Conservation (phyloP, 2,888 invertebrate species). For the Panzeria rudis region DNA sequence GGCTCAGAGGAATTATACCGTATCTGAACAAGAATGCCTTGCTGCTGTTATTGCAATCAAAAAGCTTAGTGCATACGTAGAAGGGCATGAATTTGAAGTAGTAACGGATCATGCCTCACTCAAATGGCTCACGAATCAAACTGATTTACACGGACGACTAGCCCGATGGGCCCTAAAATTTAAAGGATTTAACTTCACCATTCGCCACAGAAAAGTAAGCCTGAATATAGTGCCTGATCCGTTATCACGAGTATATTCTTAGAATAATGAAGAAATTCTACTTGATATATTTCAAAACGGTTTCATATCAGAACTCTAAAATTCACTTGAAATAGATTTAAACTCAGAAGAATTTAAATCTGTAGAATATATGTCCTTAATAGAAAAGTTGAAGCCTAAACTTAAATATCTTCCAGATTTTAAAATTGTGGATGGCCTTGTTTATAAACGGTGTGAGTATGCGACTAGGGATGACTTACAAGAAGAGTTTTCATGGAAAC, state of each 20-base stretch:
- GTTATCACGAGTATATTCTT: neutral
- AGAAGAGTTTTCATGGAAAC: conserved; percentile 38
- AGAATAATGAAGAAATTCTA: conserved; percentile 19
- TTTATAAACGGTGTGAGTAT: conserved; percentile 36
- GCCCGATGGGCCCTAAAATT: no score
- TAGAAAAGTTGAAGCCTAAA: neutral
- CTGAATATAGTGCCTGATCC: no score
- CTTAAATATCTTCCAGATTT: neutral
- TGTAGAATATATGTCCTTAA: neutral
- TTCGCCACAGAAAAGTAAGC: no score
- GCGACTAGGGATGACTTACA: neutral
- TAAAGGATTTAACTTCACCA: no score
- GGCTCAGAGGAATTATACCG: conserved; percentile 15
- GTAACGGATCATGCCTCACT: neutral
- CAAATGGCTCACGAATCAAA: no score
- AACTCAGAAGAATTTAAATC: neutral
- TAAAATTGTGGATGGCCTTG: conserved; percentile 16
- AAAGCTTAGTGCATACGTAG: conserved; percentile 14
- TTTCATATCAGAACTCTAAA: neutral
- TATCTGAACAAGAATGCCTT: conserved; percentile 31
- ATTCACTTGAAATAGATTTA: conserved; percentile 19
- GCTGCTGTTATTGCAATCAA: conserved; percentile 4
- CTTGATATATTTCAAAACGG: neutral
- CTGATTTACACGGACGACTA: no score
- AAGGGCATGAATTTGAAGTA: conserved; percentile 16